Evolutionary conservation across 2,797 vertebrate species (phyloP), one percentile per base, ranked within the genome.

Genomic region (Graptemys geographica): DNA sequence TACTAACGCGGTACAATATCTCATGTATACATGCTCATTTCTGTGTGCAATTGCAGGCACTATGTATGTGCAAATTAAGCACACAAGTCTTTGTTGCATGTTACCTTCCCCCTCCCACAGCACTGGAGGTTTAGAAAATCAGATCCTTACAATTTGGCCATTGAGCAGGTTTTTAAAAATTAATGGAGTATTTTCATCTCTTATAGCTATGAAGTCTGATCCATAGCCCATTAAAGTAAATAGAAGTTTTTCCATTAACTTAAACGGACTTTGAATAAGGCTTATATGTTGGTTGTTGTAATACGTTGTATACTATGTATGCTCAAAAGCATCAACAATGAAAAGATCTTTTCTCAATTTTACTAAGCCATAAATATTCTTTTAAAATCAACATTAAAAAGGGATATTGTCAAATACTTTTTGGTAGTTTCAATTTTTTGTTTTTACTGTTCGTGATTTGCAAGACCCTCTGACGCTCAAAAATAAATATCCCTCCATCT

Each of bases 161-260:
- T 8, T 28, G 44, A 56, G 31, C 16, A 59, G 59, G 19, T 57
- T 79, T 59, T 55, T 55, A 81, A 57, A 55, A 91, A 49, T 33
- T 33, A 49, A 78, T 3, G 2, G 1, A 52, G 33, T 87, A 2
- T 62, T 89, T 52, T 83, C 27, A 53, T 57, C 41, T 31, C 27
- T 9, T 15, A 3, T 72, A 27, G 27, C 65, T 16, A 31, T 0
- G 0, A 28, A 13, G 1, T 2, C 16, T 72, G 3, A 18, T 56
- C 51, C 80, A 92, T 86, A 95, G 13, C 2, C 33, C 55, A 41
- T 52, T 10, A 33, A 56, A 80, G 23, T 86, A 33, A 86, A 59
- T 83, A 12, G 31, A 28, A 88, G 6, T 7, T 41, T 55, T 90
- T 72, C 83, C 53, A 10, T 25, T 51, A 18, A 18, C 18, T 84